Evolutionary conservation across 2,113 vertebrate species (phyloP).

Genomic region (Scomber japonicus): DNA sequence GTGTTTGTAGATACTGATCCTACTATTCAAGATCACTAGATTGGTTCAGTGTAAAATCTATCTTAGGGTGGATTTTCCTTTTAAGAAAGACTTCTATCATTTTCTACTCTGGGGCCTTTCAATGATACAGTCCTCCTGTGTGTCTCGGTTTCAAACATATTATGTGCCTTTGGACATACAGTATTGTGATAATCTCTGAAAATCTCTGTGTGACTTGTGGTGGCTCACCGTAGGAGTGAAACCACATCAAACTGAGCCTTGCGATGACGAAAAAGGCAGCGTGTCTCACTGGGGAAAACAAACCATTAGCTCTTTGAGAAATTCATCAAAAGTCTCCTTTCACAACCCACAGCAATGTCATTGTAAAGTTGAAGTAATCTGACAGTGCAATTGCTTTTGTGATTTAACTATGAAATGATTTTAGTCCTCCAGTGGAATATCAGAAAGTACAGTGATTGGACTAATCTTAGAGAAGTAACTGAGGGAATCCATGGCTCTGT

Average conservation of each 20-base stretch:
- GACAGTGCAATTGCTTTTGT: constrained; percentile 63
- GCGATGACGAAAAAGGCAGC: constrained; percentile 13
- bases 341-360: constrained; percentile 59
- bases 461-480: constrained; percentile 46
- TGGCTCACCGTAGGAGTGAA: constrained; percentile 35
- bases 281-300: constrained; percentile 60
- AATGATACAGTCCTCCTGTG: constrained; percentile 1
- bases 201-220: constrained; percentile 39
- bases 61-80: constrained; percentile 44
- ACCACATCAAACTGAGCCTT: constrained; percentile 60
- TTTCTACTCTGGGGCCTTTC: constrained; percentile 43
- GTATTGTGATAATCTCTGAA: constrained; percentile 45
- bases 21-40: constrained; percentile 44
- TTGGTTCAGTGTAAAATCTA: constrained; percentile 5
- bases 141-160: constrained; percentile 36
- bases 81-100: constrained; percentile 51
- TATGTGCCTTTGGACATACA: constrained; percentile 34
- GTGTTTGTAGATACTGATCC: constrained; percentile 21
- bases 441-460: constrained; percentile 53
- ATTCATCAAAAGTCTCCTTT: constrained; percentile 63
- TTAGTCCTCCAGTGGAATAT: constrained; percentile 54
- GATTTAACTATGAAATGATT: constrained; percentile 63
- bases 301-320: constrained; percentile 71
- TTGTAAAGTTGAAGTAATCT: constrained; percentile 63
- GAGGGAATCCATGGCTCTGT: constrained; percentile 38